phyloP scores from a whole-genome alignment of 2,113 vertebrate species.

The Lophochroa leadbeateri region DNA sequence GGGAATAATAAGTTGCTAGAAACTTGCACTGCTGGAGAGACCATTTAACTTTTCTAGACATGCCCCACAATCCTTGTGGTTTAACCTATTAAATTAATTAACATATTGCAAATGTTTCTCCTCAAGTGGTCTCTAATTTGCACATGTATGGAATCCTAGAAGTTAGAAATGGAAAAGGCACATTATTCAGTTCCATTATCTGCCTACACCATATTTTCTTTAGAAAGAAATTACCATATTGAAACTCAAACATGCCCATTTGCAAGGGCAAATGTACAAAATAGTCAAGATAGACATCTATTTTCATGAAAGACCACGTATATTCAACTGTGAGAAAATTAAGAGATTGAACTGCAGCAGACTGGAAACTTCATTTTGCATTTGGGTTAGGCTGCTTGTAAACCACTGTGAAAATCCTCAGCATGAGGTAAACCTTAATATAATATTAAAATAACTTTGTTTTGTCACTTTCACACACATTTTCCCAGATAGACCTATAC shows the following conservation, averaged over 20 bases:
- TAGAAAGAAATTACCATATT: constrained; percentile 2
- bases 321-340: not conserved
- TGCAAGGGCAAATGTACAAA: not conserved
- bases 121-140: constrained; percentile 33
- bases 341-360: not conserved
- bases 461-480: not conserved
- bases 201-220: constrained; percentile 6
- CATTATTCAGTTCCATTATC: constrained; percentile 10
- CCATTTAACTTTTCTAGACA: not conserved
- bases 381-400: not conserved
- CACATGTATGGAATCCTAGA: constrained; percentile 17
- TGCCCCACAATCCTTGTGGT: not conserved
- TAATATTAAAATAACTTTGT: not conserved
- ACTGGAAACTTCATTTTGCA: not conserved
- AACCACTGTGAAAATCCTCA: not conserved
- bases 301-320: not conserved
- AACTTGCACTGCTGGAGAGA: not conserved
- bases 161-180: not conserved
- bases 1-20: not conserved
- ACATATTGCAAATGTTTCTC: constrained; percentile 3
- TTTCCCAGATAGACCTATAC: not conserved
- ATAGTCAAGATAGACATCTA: constrained; percentile 3
- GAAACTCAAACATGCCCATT: not conserved
- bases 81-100: constrained; percentile 17
- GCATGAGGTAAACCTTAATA: not conserved